Conservation (phyloP, 1,140 invertebrate species). For the Drosophila tani region DNA sequence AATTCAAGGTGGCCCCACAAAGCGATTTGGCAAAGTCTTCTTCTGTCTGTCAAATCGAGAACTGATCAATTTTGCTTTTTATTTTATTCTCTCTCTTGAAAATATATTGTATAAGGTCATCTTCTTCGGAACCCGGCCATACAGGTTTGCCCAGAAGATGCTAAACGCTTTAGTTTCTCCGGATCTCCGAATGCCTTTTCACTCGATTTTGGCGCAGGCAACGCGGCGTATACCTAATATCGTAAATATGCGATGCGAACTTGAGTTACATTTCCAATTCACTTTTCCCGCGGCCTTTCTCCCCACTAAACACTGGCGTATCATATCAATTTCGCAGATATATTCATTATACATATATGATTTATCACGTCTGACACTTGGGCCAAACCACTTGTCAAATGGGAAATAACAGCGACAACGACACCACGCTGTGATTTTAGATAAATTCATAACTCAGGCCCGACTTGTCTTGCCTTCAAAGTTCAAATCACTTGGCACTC, state of each 20-base stretch:
- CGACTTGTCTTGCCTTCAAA: conserved; percentile 84
- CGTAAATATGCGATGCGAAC: conserved; percentile 21
- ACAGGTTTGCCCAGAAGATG: conserved; percentile 52
- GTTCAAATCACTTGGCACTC: conserved; percentile 79
- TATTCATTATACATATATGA: conserved; percentile 59
- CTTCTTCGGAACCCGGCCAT: conserved; percentile 49
- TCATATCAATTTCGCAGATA: conserved; percentile 44
- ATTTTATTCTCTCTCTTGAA: conserved; percentile 36
- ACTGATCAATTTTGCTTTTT: conserved; percentile 46
- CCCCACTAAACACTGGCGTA: conserved; percentile 20
- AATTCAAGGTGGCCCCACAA: conserved; percentile 49
- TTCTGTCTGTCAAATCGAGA: conserved; percentile 46
- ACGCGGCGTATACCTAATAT: conserved; percentile 44
- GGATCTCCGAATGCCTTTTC: conserved; percentile 6
- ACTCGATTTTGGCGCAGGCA: conserved; percentile 16
- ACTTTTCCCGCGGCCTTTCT: conserved; percentile 50
- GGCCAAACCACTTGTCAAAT: conserved; percentile 82
- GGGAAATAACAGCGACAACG: conserved; percentile 67
- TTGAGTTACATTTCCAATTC: conserved; percentile 26
- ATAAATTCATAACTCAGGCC: conserved; percentile 80
- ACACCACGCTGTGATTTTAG: conserved; percentile 79
- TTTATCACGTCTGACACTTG: conserved; percentile 82
- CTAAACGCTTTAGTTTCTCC: conserved; percentile 43
- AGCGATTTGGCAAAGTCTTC: conserved; percentile 42
- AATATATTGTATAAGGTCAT: conserved; percentile 58